Evolutionary conservation across 1,140 invertebrate genomes (phyloP).

Genomic region (Saccostrea cuccullata): DNA sequence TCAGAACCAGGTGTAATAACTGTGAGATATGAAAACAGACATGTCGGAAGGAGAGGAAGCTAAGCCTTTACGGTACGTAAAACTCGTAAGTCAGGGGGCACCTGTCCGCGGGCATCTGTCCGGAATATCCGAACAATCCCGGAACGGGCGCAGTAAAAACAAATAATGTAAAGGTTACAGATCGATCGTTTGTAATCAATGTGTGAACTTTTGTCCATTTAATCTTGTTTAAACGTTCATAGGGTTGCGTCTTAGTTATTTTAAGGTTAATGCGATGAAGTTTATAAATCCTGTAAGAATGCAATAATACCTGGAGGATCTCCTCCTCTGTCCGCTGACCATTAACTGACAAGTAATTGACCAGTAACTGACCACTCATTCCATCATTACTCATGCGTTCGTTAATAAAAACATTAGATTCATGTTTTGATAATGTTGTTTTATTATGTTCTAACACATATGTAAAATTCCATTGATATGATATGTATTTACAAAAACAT

Average conservation of each 20-base stretch:
- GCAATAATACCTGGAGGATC: not conserved
- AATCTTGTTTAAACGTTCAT: constrained; percentile 19
- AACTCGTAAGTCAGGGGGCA: not conserved
- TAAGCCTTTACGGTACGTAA: constrained; percentile 25
- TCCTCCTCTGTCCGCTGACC: not conserved
- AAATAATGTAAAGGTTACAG: not conserved
- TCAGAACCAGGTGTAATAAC: constrained; percentile 8
- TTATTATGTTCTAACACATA: not conserved
- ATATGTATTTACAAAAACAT: not conserved
- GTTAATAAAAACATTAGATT: not conserved
- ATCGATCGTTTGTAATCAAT: not conserved
- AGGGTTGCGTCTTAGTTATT: not conserved
- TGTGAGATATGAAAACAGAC: constrained; percentile 11
- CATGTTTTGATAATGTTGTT: not conserved
- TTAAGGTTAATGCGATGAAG: not conserved
- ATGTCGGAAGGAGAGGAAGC: constrained; percentile 31
- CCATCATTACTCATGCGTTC: not conserved
- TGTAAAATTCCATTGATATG: not conserved
- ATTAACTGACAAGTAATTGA: not conserved
- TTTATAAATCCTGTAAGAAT: not conserved
- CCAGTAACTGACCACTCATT: not conserved
- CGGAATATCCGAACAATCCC: not conserved
- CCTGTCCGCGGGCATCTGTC: not conserved
- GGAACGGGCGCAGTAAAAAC: not conserved
- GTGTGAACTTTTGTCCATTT: constrained; percentile 19